Evolutionary conservation across 2,797 vertebrate species (phyloP).

Genomic region (Gallinago stenura): DNA sequence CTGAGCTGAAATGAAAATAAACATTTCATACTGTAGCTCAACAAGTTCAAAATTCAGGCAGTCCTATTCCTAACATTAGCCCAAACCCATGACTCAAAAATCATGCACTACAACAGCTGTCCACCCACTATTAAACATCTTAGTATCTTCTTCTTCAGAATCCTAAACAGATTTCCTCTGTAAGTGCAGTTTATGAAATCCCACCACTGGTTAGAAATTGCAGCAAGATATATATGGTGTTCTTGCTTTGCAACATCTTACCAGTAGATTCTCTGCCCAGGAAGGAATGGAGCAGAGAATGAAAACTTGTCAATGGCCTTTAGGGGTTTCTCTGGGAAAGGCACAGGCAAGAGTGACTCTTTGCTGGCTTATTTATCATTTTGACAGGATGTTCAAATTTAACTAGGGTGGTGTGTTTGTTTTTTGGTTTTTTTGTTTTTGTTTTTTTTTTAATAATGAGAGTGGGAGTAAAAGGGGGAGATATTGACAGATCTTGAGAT

Average conservation of each 20-base stretch:
- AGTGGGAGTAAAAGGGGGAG: not conserved
- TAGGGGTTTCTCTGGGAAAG: not conserved
- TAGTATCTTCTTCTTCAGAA: not conserved
- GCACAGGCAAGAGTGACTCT: not conserved
- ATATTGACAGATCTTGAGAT: constrained; percentile 2
- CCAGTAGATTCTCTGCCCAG: not conserved
- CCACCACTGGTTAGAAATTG: not conserved
- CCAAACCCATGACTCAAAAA: not conserved
- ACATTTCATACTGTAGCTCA: not conserved
- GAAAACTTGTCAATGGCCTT: not conserved
- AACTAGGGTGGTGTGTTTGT: not conserved
- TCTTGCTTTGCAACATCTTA: not conserved
- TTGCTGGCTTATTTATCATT: not conserved
- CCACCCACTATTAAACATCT: not conserved
- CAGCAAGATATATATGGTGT: not conserved
- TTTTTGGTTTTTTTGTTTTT: not conserved
- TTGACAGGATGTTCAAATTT: not conserved
- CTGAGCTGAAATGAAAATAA: not conserved
- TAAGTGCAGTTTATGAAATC: not conserved
- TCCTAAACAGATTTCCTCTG: not conserved
- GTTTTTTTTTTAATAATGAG: not conserved
- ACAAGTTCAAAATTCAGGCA: not conserved
- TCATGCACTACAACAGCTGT: not conserved
- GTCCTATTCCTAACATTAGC: not conserved
- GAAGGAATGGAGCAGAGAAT: not conserved